Evolutionary conservation across 1,140 invertebrate species (phyloP), one percentile per base, ranked within the genome.

Genomic region (Telenomus remus): DNA sequence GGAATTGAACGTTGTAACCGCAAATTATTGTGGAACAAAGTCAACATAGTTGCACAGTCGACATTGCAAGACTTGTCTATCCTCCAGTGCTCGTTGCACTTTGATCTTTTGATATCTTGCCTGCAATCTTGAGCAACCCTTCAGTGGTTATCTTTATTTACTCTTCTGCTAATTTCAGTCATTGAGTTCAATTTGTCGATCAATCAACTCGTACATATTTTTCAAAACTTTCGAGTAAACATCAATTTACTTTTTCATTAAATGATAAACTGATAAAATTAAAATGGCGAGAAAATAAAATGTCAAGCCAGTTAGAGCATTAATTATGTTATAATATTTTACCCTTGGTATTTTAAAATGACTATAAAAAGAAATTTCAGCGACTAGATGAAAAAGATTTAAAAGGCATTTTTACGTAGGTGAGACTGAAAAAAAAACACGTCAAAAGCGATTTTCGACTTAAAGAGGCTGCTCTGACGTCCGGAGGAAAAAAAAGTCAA

Each of bases 1-100:
- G 49, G 9, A 51, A 51, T 51, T 51, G 49, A 8, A 14, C 12
- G 49, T 19, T 51, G 10, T 12, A 51, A 15, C 33, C 49, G 49
- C 35, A 33, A 51, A 51, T 51, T 51, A 37, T 51, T 51, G 12
- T 12, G 35, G 35, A 51, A 51, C 47, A 33, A 49, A n/a, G 47
- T 49, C 47, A 49, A 49, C 49, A 51, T 37, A 14, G 34, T 37
- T 51, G 13, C 49, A 51, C 33, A 1, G 34, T 34, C 12, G 33
- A 35, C 33, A 7, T 7, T 35, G 12, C 13, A 27, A 34, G 33
- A 50, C 48, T 35, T 34, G 33, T 4, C 48, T 8, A 50, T 50
- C 34, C 27, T 50, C 27, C 48, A 7, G 12, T 34, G 37, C n/a
- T 9, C 13, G 11, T 6, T 34, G 13, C 11, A 10, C 37, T 39